These are phyloP conservation scores for Neogobius melanostomus DNA, from an alignment of 2,113 vertebrate genomes.

Conservation along the genomic window DNA sequence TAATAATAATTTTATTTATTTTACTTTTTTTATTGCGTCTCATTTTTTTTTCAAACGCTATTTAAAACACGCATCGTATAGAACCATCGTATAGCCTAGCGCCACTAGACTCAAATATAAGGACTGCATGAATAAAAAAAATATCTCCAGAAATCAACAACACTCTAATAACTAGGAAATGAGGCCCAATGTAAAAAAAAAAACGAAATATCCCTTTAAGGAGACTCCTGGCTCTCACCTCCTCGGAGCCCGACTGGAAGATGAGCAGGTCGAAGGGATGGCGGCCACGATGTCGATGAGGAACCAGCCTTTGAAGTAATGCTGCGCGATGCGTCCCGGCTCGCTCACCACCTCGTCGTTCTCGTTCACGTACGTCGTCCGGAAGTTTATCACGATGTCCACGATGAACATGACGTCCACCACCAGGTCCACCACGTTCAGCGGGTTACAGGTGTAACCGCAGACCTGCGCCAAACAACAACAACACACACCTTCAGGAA, in stretches of 20 bases:
- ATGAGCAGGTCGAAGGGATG: conserved; percentile 97
- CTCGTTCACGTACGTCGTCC: conserved; percentile 97
- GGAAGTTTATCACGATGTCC: conserved; percentile 98
- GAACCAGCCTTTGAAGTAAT: conserved; percentile 99
- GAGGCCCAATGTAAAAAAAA: no score
- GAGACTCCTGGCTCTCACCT: conserved; percentile 82
- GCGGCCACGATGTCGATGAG: conserved; percentile 98
- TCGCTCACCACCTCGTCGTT: conserved; percentile 98
- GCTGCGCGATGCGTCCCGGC: conserved; percentile 90
- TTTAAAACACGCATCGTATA: no score
- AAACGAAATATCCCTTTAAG: no score
- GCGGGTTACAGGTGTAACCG: conserved; percentile 91
- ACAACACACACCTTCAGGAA: no score
- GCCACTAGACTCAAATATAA: no score
- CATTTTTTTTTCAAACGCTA: no score
- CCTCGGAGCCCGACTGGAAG: conserved; percentile 90
- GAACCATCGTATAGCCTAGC: no score
- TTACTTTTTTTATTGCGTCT: no score
- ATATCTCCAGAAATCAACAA: no score
- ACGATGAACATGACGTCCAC: conserved; percentile 99
- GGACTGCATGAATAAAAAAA: no score
- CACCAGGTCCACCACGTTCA: conserved; percentile 95
- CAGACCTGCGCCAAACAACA: conserved; percentile 64
- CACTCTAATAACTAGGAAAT: no score
- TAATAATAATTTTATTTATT: no score